Evolutionary conservation across 2,888 invertebrate genomes (phyloP), one percentile per base, ranked within the genome.

Genomic region (Cephus rjabovi): DNA sequence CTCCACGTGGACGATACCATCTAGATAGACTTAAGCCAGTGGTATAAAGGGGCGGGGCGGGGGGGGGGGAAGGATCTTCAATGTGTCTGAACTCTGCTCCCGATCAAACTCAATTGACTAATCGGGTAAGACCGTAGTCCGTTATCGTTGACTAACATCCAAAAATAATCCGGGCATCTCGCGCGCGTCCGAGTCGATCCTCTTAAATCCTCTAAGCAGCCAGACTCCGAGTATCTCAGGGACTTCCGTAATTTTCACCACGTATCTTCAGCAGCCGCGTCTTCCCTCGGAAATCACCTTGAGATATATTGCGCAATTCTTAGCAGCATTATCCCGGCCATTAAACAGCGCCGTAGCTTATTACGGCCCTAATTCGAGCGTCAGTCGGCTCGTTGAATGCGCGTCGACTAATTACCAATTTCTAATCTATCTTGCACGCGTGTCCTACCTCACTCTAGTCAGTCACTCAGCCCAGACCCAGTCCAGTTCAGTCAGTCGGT

Each of bases 291-390:
- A 56, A 23, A 23, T 56, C 56, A 9, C 1, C 56, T 56, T 56
- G 56, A 56, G 9, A 56, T 23, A 23, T 23, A 56, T 56, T 23
- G 56, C 56, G 23, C 56, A 23, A 23, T 56, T 56, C 56, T 56
- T 56, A 23, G 56, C 56, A 23, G 56, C 23, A 56, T 56, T 56
- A 56, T 56, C 56, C 23, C 71, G 31, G 71, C 71, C 71, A 71
- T 71, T 71, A 71, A 71, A 71, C 71, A 31, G 71, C 15, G 33
- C 34, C 12, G 15, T 31, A 71, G 31, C 31, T 71, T 71, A 71
- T 71, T 71, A 30, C 34, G 71, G 34, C 71, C 71, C 71, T 71
- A 71, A 71, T 71, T 71, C 71, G 71, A 34, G 33, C 71, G 71
- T 71, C 71, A 71, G 31, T 23, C 71, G 71, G 33, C 33, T 71